These are phyloP conservation scores for Microctenopoma lineatum DNA, from an alignment of 2,797 vertebrate genomes.

Conservation along the genomic window DNA sequence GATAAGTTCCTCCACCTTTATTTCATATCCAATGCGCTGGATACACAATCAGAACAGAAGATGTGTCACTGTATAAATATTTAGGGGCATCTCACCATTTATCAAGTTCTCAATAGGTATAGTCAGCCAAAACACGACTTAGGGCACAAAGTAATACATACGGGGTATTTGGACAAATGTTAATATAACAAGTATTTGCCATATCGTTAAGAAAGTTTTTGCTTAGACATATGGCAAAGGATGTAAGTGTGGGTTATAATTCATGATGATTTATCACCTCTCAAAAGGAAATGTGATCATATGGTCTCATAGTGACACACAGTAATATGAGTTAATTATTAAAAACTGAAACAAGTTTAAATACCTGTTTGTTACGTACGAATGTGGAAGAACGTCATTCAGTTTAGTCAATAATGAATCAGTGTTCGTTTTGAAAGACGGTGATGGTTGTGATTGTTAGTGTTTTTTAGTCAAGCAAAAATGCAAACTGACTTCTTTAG, in stretches of 20 bases:
- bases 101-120: neutral
- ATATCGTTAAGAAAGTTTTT: neutral
- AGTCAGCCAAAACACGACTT: neutral
- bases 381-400: neutral
- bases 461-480: neutral
- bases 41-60: neutral
- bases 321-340: conserved; percentile 7
- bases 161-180: neutral
- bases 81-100: neutral
- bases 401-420: neutral
- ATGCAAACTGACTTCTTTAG: neutral
- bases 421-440: no score
- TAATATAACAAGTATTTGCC: neutral
- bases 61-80: neutral
- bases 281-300: neutral
- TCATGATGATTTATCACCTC: neutral
- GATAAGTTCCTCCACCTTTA: neutral
- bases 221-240: neutral
- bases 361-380: neutral
- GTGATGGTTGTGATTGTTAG: neutral
- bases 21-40: neutral
- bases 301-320: neutral
- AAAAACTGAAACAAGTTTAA: neutral
- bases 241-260: neutral
- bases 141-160: no score